These are phyloP conservation scores for Aspiorhynchus laticeps DNA, from an alignment of 2,113 vertebrate genomes.

Conservation along the genomic window DNA sequence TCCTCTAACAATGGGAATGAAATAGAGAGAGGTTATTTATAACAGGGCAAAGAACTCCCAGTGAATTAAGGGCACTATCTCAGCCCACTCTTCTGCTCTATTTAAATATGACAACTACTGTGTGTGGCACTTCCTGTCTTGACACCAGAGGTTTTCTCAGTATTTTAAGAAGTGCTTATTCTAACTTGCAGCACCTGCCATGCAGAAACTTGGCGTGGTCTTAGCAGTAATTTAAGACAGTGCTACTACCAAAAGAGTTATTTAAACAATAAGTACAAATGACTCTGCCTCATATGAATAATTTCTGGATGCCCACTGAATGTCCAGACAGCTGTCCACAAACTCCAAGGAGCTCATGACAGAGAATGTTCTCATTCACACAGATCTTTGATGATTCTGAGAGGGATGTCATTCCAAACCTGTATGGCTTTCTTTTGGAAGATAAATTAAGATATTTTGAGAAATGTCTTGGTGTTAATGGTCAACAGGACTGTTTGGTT, in stretches of 20 bases:
- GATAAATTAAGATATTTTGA: too few species aligned
- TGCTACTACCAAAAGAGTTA: neutral
- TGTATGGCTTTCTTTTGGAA: neutral
- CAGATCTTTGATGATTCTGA: neutral
- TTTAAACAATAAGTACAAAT: neutral
- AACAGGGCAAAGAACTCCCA: conserved; percentile 46
- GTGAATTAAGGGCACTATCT: conserved; percentile 3
- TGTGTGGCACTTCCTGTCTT: conserved; percentile 39
- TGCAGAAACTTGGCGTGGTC: neutral
- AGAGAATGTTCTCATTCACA: neutral
- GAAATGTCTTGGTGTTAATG: too few species aligned
- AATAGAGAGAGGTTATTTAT: conserved; percentile 60
- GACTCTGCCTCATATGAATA: neutral
- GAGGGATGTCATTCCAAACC: too few species aligned
- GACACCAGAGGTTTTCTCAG: conserved; percentile 39
- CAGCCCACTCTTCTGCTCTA: conserved; percentile 3
- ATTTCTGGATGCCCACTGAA: too few species aligned
- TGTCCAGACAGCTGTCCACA: too few species aligned
- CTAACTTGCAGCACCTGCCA: neutral
- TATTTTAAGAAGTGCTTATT: conserved; percentile 12
- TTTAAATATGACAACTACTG: neutral
- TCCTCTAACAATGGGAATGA: conserved; percentile 56
- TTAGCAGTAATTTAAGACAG: conserved; percentile 17
- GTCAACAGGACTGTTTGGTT: neutral
- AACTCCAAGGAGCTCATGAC: neutral